Evolutionary conservation across 2,888 invertebrate genomes (phyloP).

Genomic region (Pimpla rufipes): DNA sequence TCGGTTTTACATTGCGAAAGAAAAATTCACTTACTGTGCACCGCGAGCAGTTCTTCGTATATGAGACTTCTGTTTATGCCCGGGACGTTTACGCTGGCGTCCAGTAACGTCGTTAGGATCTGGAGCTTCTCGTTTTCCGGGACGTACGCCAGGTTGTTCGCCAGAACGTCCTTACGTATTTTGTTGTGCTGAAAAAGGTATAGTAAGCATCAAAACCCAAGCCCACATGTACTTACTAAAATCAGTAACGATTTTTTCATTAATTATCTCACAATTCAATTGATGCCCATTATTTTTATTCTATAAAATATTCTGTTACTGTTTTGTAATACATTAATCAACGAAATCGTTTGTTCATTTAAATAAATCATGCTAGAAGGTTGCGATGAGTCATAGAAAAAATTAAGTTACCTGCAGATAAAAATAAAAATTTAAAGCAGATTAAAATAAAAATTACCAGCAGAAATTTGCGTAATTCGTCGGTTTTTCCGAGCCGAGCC

Average conservation of each 20-base stretch:
- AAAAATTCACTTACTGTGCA: slow-evolving; percentile 70
- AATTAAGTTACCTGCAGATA: too few relatives aligned
- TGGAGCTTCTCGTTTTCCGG: slow-evolving; percentile 11
- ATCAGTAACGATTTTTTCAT: neutral
- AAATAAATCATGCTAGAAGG: too few relatives aligned
- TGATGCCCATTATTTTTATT: too few relatives aligned
- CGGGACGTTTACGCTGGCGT: slow-evolving; percentile 30
- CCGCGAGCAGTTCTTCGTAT: slow-evolving; percentile 61
- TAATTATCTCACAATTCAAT: too few relatives aligned
- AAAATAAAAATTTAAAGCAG: neutral
- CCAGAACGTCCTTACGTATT: slow-evolving; percentile 1
- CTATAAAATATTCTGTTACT: too few relatives aligned
- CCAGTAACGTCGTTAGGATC: slow-evolving; percentile 61
- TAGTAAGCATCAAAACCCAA: neutral
- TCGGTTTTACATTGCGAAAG: neutral
- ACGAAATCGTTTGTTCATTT: too few relatives aligned
- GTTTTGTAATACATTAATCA: too few relatives aligned
- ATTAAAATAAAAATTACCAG: slow-evolving; percentile 64
- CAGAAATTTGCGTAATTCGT: slow-evolving; percentile 63
- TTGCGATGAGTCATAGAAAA: too few relatives aligned
- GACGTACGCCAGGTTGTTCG: neutral
- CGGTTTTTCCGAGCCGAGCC: slow-evolving; percentile 73
- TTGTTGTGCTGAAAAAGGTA: slow-evolving; percentile 47
- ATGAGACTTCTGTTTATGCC: slow-evolving; percentile 33
- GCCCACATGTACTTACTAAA: neutral